Evolutionary conservation across 2,797 vertebrate genomes (phyloP), one percentile per base, ranked within the genome.

Genomic region (Odontamblyopus rebecca): DNA sequence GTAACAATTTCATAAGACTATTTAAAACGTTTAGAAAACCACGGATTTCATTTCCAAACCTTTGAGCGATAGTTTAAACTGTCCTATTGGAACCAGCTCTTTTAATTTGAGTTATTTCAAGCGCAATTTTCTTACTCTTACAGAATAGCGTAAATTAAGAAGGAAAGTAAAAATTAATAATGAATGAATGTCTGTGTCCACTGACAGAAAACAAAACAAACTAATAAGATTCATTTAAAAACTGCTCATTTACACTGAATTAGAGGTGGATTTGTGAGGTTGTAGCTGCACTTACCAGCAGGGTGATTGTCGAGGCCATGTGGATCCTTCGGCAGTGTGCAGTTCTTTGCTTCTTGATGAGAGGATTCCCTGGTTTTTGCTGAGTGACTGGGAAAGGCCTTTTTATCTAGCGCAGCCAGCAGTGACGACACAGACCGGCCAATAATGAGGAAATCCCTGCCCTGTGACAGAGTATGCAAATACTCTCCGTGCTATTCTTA

Each of bases 401-500:
- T 30, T 61, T 61, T 61, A 61, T 61, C 15, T 61, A 18, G 15
- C 18, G 4, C 59, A 30, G 57, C 4, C 27, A 13, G 27, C 15
- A 6, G 6, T 61, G 59, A 61, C 59, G 54, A 57, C 12, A 48
- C 44, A 32, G 27, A 61, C 7, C 59, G 6, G 27, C 5, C 15
- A 27, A 1, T 13, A 15, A 15, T 61, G 59, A 61, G 27, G 54
- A 26, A 61, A 61, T 61, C 2, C 4, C 32, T 29, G 29, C 59
- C 6, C 15, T 15, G 32, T 61, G 59, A 61, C 59, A 61, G 15
- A 12, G 27, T 61, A 61, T 61, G 59, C 59, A 61, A 61, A 61
- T 0, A 2, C 2, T 2, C 1, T 11, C 8, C n/a, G 11, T 13
- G 23, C n/a, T 54, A 54, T 57, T 11, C 29, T 26, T 16, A 7